Evolutionary conservation across 1,140 invertebrate genomes (phyloP).

Genomic region (Drosophila azteca): DNA sequence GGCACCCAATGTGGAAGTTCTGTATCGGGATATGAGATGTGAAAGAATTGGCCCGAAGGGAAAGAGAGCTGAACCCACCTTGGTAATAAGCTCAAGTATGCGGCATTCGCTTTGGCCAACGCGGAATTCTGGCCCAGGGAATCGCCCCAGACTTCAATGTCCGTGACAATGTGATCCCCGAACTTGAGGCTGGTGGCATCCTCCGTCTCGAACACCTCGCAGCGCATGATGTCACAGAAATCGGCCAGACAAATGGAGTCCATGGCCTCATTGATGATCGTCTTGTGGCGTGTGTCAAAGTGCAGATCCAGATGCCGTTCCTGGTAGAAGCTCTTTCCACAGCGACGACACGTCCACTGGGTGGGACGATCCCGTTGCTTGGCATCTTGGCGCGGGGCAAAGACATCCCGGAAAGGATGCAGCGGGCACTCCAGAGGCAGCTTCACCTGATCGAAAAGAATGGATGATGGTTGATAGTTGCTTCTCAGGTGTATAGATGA

Average conservation of each 20-base stretch:
- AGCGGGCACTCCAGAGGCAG: slow-evolving; percentile 95
- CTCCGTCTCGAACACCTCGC: slow-evolving; percentile 92
- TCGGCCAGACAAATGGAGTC: slow-evolving; percentile 96
- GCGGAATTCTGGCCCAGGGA: slow-evolving; percentile 87
- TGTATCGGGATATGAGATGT: slow-evolving; percentile 3
- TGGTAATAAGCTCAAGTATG: slow-evolving; percentile 83
- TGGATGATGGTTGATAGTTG: too few species aligned
- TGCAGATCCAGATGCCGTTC: slow-evolving; percentile 94
- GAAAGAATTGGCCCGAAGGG: too few species aligned
- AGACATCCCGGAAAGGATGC: slow-evolving; percentile 93
- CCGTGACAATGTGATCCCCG: slow-evolving; percentile 87
- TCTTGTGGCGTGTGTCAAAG: slow-evolving; percentile 94
- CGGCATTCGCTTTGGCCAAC: slow-evolving; percentile 85
- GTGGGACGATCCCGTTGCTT: slow-evolving; percentile 92
- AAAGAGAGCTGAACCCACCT: slow-evolving; percentile 34
- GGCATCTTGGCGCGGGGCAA: slow-evolving; percentile 91
- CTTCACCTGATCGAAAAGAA: slow-evolving; percentile 83
- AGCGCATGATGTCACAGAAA: slow-evolving; percentile 97
- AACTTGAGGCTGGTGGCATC: slow-evolving; percentile 85
- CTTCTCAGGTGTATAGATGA: too few species aligned
- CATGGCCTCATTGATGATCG: slow-evolving; percentile 92
- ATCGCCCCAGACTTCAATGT: slow-evolving; percentile 91
- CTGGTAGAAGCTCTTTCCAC: slow-evolving; percentile 95
- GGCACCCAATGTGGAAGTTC: slow-evolving; percentile 81
- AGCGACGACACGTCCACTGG: slow-evolving; percentile 95